Evolutionary conservation across 1,140 invertebrate genomes (phyloP), one percentile per base, ranked within the genome.

Genomic region (Leptinotarsa texana): DNA sequence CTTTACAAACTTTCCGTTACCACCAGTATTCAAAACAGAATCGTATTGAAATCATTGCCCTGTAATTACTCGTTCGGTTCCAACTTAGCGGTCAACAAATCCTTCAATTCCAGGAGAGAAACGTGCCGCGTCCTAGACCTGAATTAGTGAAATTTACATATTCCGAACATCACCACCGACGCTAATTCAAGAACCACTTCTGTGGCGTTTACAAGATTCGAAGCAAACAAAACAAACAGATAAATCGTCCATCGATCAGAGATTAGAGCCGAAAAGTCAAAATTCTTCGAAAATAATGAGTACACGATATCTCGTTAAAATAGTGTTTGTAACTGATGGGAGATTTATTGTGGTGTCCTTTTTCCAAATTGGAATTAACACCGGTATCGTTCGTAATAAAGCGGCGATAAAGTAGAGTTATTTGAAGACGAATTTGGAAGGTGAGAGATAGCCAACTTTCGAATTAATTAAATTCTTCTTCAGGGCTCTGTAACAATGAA

Each of bases 91-190:
- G 61, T 62, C 61, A 62, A 62, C 61, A 62, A 62, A 62, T 62
- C 61, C 61, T 62, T 15, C 61, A 62, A 62, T 62, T n/a, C 15
- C 61, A 42, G 33, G 8, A 42, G 33, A 42, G 33, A 42, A 18
- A 62, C 61, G 17, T n/a, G 21, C 61, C 17, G 17, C 17, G 61
- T n/a, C 17, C 17, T 13, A n/a, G 17, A 62, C 1, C 61, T 17
- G 21, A 17, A 62, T 62, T 62, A 62, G 61, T 62, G 21, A 62
- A 67, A 24, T 67, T 67, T 67, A 22, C 65, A 67, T 42, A 24
- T 42, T 42, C 8, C 33, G 8, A 42, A 42, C 33, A 57, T 57
- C 51, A 13, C 51, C 15, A 57, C 51, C 17, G n/a, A 57, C 51
- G 51, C 51, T 57, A 57, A 57, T 57, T 57, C 51, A n/a, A 57